Conservation (phyloP, 2,888 invertebrate species). For the Ectemnius continuus region DNA sequence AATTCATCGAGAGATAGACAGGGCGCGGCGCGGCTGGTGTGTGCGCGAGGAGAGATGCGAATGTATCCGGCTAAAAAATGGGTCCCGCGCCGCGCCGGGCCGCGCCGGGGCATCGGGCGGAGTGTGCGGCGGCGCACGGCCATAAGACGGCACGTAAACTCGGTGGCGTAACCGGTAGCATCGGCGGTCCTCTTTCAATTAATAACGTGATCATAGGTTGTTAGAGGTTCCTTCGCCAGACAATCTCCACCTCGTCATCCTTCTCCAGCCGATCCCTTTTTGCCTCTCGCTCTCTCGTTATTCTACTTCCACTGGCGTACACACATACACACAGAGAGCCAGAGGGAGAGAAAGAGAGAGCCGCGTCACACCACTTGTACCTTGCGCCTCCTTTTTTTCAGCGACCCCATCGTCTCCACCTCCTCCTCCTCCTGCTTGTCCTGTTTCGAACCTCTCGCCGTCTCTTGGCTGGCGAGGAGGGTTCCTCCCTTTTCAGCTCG, state of each 20-base stretch:
- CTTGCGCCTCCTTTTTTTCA: constrained; percentile 52
- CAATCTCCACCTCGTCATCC: constrained; percentile 58
- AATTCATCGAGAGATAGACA: constrained; percentile 13
- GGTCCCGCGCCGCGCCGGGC: constrained; percentile 42
- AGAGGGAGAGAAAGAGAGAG: too few relatives aligned
- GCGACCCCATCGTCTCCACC: constrained; percentile 43
- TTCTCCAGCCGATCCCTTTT: constrained; percentile 27
- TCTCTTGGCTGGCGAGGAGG: background rate
- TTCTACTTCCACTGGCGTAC: constrained; percentile 53
- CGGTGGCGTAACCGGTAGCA: constrained; percentile 72
- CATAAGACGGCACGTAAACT: constrained; percentile 61
- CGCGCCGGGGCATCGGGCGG: too few relatives aligned
- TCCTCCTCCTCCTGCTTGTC: constrained; percentile 17
- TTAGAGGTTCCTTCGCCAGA: constrained; percentile 66
- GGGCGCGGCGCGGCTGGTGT: constrained; percentile 33
- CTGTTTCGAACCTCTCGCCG: constrained; percentile 5
- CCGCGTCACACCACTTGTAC: constrained; percentile 59
- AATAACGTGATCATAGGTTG: constrained; percentile 77
- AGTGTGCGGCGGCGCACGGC: constrained; percentile 47
- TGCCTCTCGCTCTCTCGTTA: constrained; percentile 51
- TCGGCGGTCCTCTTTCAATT: constrained; percentile 75
- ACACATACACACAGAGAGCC: too few relatives aligned
- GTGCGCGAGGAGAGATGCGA: constrained; percentile 53
- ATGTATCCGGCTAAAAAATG: constrained; percentile 59
- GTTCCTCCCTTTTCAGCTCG: background rate